These are phyloP conservation scores for Platerodrilus igneus DNA, from an alignment of 2,888 invertebrate species.

Conservation along the genomic window DNA sequence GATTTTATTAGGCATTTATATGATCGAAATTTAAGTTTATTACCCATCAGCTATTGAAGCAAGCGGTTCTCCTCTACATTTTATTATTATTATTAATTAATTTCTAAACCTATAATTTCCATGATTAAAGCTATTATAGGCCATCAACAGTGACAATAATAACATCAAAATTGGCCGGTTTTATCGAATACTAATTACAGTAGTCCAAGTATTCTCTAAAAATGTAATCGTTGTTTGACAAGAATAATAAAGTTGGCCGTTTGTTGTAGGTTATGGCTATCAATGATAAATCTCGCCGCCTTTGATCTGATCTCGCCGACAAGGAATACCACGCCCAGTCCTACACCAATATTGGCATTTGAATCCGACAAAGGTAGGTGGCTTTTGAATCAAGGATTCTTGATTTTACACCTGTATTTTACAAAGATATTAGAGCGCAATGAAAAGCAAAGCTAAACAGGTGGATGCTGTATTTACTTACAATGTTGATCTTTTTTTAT, in stretches of 20 bases:
- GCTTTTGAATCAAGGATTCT: conserved; percentile 20
- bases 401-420: conserved; percentile 28
- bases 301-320: conserved; percentile 28
- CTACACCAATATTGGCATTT: conserved; percentile 30
- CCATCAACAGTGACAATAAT: conserved; percentile 20
- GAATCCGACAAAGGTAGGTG: conserved; percentile 29
- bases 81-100: too few relatives aligned
- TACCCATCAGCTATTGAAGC: too few relatives aligned
- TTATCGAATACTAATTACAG: conserved; percentile 21
- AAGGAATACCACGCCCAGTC: conserved; percentile 26
- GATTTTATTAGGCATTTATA: too few relatives aligned
- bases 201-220: conserved; percentile 9
- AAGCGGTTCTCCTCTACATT: too few relatives aligned
- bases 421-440: conserved; percentile 21
- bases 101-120: too few relatives aligned
- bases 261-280: conserved; percentile 28
- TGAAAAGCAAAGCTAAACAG: conserved; percentile 13
- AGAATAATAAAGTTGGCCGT: conserved; percentile 8
- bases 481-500: conserved; percentile 15
- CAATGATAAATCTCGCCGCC: conserved; percentile 27
- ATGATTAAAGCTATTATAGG: too few relatives aligned
- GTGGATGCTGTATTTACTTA: conserved; percentile 16
- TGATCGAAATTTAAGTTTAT: too few relatives aligned
- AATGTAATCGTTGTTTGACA: background rate
- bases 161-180: conserved; percentile 20